Evolutionary conservation across 2,797 vertebrate species (phyloP).

Genomic region (Acanthurus tractus): DNA sequence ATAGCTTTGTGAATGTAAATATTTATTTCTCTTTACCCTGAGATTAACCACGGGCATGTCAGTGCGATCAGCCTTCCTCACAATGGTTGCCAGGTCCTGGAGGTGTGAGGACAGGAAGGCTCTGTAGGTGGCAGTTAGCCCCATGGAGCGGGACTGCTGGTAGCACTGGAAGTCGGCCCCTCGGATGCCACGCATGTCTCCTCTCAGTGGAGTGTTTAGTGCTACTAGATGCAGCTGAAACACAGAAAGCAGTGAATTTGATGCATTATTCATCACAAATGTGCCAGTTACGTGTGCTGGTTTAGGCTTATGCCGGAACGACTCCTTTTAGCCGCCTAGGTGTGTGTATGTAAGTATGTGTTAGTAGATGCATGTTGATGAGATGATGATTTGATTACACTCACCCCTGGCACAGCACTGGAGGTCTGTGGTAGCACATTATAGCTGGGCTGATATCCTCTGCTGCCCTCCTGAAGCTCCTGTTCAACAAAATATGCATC

Average conservation of each 20-base stretch:
- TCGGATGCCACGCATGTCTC: constrained; percentile 88
- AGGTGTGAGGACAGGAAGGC: constrained; percentile 96
- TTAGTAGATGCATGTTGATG: neutral
- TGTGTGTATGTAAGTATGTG: neutral
- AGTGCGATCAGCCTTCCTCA: constrained; percentile 90
- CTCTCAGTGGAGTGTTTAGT: constrained; percentile 90
- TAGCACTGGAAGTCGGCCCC: constrained; percentile 95
- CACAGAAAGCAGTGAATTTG: neutral
- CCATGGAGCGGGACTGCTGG: constrained; percentile 91
- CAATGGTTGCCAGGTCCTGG: constrained; percentile 93
- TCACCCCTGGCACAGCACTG: constrained; percentile 70
- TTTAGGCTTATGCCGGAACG: neutral
- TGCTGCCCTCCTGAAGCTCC: constrained; percentile 76
- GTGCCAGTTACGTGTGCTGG: neutral
- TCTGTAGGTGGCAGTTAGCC: constrained; percentile 91
- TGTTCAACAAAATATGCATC: constrained; percentile 19
- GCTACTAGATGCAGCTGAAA: constrained; percentile 93
- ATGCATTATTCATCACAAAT: neutral
- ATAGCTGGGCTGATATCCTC: constrained; percentile 78
- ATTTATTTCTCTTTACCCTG: constrained; percentile 80
- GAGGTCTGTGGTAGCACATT: constrained; percentile 68
- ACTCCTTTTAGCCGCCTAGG: neutral
- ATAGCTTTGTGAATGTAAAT: no score
- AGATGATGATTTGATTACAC: constrained; percentile 19
- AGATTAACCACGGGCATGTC: constrained; percentile 92